These are phyloP conservation scores for Pocillopora damicornis DNA, from an alignment of 64 coral and sea anemone genomes.

Conservation along the genomic window DNA sequence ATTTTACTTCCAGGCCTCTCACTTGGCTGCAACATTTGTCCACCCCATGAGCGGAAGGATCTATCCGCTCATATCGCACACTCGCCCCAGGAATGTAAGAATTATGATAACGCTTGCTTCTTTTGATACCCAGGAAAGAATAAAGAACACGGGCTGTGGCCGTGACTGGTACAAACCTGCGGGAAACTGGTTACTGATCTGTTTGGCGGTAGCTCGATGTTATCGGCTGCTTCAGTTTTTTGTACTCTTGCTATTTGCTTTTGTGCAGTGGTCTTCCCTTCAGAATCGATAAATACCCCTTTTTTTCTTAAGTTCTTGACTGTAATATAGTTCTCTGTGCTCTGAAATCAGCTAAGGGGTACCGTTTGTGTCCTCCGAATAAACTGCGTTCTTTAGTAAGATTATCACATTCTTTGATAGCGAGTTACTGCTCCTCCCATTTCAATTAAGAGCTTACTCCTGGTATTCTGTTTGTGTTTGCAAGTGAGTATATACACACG, in stretches of 20 bases:
- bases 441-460: neutral
- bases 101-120: conserved; percentile 27
- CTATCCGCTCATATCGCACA: conserved; percentile 15
- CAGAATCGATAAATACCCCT: neutral
- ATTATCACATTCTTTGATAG: neutral
- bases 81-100: conserved; percentile 22
- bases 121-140: conserved; percentile 10
- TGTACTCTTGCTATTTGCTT: neutral
- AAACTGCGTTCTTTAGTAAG: too few species aligned
- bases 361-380: too few species aligned
- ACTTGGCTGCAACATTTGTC: conserved; percentile 21
- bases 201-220: neutral
- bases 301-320: too few species aligned
- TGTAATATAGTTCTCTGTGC: too few species aligned
- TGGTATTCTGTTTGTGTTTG: too few species aligned
- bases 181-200: neutral
- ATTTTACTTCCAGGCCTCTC: neutral
- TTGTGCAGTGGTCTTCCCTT: neutral
- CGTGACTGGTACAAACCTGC: conserved; percentile 19
- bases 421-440: neutral
- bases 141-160: conserved; percentile 39
- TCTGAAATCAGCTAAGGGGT: too few species aligned
- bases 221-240: neutral
- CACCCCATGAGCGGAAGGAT: neutral
- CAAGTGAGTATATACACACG: too few species aligned